Conservation (phyloP, 2,888 invertebrate genomes). For the Gasteruption jaculator region DNA sequence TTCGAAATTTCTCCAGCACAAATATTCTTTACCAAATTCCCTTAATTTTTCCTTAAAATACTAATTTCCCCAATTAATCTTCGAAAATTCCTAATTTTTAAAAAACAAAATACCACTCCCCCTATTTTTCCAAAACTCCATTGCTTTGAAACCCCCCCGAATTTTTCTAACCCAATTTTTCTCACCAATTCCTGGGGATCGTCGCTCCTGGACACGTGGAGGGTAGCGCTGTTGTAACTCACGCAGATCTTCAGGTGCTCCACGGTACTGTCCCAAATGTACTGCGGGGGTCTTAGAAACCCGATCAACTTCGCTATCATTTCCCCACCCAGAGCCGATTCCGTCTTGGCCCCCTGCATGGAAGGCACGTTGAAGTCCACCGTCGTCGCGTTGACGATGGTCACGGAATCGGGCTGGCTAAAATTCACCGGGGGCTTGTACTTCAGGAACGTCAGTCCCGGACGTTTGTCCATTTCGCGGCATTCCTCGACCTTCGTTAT, state of each 20-base stretch:
- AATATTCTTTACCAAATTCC: no score
- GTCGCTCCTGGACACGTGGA: constrained; percentile 49
- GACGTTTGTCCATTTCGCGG: constrained; percentile 71
- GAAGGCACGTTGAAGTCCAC: constrained; percentile 73
- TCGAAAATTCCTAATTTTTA: constrained; percentile 3
- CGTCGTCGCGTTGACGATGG: constrained; percentile 80
- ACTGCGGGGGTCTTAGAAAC: constrained; percentile 73
- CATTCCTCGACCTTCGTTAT: constrained; percentile 73
- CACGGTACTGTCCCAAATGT: constrained; percentile 63
- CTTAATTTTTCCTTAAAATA: no score
- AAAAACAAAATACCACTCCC: constrained; percentile 7
- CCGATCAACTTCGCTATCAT: constrained; percentile 74
- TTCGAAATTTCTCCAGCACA: no score
- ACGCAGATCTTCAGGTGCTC: constrained; percentile 75
- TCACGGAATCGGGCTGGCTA: constrained; percentile 83
- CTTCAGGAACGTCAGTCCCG: constrained; percentile 83
- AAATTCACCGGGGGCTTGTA: constrained; percentile 85
- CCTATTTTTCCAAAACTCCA: no score
- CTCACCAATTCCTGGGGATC: constrained; percentile 38
- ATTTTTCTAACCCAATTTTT: neutral
- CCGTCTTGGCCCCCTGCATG: constrained; percentile 63
- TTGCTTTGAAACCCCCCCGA: no score
- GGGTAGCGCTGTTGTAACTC: constrained; percentile 69
- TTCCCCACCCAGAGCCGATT: constrained; percentile 67
- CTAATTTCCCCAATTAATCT: no score